Conservation (phyloP, 1,140 invertebrate species). For the Drosophila ambigua region DNA sequence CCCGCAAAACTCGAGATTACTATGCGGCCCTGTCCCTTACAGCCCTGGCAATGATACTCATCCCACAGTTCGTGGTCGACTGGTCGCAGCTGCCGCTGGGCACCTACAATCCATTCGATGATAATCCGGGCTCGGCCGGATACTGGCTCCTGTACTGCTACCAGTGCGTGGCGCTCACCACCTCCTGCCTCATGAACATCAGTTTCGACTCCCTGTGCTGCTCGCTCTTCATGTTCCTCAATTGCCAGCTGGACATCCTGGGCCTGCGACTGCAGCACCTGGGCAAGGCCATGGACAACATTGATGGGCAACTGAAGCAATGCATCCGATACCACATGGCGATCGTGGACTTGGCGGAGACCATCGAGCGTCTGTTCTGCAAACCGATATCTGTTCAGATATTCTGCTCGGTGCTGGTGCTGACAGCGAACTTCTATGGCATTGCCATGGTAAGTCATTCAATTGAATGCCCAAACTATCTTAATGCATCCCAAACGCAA, state of each 20-base stretch:
- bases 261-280: slow-evolving; percentile 49
- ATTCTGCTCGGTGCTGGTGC: slow-evolving; percentile 67
- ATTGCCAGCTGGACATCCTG: slow-evolving; percentile 68
- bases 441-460: slow-evolving; percentile 59
- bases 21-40: slow-evolving; percentile 50
- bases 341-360: slow-evolving; percentile 42
- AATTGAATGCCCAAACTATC: neutral
- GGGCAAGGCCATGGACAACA: neutral
- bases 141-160: slow-evolving; percentile 48
- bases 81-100: slow-evolving; percentile 38
- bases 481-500: neutral
- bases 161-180: slow-evolving; percentile 49
- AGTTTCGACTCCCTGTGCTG: slow-evolving; percentile 66
- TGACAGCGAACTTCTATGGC: slow-evolving; percentile 77
- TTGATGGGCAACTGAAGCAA: slow-evolving; percentile 49
- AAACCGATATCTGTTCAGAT: slow-evolving; percentile 70
- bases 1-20: slow-evolving; percentile 37
- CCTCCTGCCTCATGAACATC: slow-evolving; percentile 59
- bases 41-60: slow-evolving; percentile 29
- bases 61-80: slow-evolving; percentile 36
- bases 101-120: slow-evolving; percentile 42
- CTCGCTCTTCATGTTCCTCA: slow-evolving; percentile 66
- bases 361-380: slow-evolving; percentile 55
- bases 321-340: slow-evolving; percentile 50
- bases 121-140: slow-evolving; percentile 7